phyloP scores from a whole-genome alignment of 64 coral and sea anemone species.

The Dendrophyllia cribrosa region DNA sequence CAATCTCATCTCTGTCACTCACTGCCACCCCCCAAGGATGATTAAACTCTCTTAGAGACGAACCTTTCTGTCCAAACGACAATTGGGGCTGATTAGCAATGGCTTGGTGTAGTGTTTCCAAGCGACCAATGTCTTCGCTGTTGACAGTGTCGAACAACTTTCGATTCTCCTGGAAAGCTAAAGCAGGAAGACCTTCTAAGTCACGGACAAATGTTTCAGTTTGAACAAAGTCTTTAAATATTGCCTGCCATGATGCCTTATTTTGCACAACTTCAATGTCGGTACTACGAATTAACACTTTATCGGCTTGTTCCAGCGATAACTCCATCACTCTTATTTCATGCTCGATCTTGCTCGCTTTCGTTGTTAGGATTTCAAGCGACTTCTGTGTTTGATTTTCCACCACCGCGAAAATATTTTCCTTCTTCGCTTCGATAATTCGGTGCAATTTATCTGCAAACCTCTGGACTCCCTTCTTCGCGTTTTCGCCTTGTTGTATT shows the following conservation, averaged over 20 bases:
- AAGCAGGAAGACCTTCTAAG: not conserved
- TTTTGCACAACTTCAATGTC: not conserved
- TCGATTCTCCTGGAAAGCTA: not conserved
- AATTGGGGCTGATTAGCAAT: not conserved
- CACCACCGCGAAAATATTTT: not conserved
- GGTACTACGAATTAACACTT: not conserved
- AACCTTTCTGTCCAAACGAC: not conserved
- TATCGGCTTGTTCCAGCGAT: not conserved
- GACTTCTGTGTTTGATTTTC: not conserved
- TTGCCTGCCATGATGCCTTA: not conserved
- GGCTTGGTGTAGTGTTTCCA: not conserved
- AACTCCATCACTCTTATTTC: not conserved
- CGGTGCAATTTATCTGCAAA: not conserved
- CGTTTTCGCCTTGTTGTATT: not conserved
- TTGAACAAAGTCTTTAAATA: not conserved
- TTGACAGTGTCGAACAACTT: not conserved
- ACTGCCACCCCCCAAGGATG: constrained; percentile 57
- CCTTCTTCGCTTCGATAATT: not conserved
- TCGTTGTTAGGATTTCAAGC: not conserved
- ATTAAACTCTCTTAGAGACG: constrained; percentile 5
- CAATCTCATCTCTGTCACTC: constrained; percentile 40
- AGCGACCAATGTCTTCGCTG: not conserved
- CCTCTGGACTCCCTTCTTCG: not conserved
- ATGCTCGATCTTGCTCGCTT: not conserved
- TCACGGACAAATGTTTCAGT: not conserved